Evolutionary conservation across 2,888 invertebrate species (phyloP).

Genomic region (Andrena bicolor): DNA sequence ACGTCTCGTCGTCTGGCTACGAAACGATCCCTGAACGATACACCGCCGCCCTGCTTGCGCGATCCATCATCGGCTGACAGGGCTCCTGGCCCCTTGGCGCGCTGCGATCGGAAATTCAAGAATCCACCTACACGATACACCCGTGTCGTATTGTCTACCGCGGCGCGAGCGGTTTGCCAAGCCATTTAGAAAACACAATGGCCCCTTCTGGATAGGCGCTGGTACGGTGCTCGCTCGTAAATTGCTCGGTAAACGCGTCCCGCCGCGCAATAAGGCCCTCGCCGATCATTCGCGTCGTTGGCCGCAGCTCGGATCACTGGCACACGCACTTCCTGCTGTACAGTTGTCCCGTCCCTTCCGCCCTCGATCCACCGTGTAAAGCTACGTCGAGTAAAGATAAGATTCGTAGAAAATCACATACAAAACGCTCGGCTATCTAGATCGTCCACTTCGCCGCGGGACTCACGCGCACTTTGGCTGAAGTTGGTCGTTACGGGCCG

Average conservation of each 20-base stretch:
- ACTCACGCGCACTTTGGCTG: conserved; percentile 18
- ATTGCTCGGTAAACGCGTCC: conserved; percentile 71
- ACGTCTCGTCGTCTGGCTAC: conserved; percentile 9
- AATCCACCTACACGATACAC: conserved; percentile 62
- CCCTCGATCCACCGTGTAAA: conserved; percentile 33
- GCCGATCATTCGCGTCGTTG: conserved; percentile 1
- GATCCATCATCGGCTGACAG: conserved; percentile 41
- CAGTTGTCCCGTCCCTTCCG: neutral
- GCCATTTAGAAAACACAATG: conserved; percentile 78
- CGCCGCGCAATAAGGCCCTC: neutral
- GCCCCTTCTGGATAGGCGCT: conserved; percentile 35
- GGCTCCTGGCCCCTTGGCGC: conserved; percentile 27
- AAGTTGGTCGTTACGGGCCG: conserved; percentile 26
- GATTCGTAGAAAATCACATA: conserved; percentile 78
- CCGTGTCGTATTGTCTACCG: conserved; percentile 61
- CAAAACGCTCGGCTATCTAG: conserved; percentile 69
- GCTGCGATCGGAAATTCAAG: conserved; percentile 56
- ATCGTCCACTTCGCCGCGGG: conserved; percentile 29
- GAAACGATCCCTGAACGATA: conserved; percentile 33
- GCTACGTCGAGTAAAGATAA: conserved; percentile 58
- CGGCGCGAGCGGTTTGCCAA: conserved; percentile 63
- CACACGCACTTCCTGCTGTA: conserved; percentile 6
- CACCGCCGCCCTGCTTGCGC: conserved; percentile 13
- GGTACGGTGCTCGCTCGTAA: conserved; percentile 66
- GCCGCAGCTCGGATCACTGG: neutral